A percentile compares a stretch with the other conserved stretches of the same genome.
Conservation (phyloP, 2,113 vertebrate species). For the Mandrillus leucophaeus region DNA sequence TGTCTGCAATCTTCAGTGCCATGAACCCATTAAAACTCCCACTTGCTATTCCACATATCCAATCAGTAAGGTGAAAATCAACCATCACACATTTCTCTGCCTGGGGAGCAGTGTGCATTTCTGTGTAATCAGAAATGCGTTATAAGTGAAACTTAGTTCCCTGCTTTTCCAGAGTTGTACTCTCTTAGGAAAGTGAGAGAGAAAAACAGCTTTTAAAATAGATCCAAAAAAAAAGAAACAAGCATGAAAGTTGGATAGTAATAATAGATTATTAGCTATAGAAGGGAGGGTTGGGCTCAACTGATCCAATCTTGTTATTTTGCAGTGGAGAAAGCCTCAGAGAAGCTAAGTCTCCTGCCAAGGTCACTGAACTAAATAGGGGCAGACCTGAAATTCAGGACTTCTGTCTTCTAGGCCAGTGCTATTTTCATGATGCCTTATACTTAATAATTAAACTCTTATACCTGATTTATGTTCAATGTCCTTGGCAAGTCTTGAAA, state of each 20-base stretch:
- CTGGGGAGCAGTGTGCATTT: neutral
- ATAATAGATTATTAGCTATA: slow-evolving; percentile 29
- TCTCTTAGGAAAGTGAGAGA: slow-evolving; percentile 23
- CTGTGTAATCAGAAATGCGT: neutral
- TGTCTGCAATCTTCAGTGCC: neutral
- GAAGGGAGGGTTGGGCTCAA: neutral
- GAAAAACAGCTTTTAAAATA: slow-evolving; percentile 38
- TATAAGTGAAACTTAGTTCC: neutral
- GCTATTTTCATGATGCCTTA: neutral
- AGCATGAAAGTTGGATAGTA: neutral
- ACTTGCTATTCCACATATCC: slow-evolving; percentile 28
- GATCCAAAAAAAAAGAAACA: slow-evolving; percentile 24
- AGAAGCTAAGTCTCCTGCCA: neutral
- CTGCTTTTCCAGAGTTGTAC: slow-evolving; percentile 28
- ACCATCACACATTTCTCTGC: neutral
- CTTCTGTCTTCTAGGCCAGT: neutral
- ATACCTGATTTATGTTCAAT: neutral
- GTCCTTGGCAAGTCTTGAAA: neutral
- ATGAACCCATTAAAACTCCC: slow-evolving; percentile 5
- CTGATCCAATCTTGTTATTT: neutral
- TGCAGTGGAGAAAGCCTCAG: neutral
- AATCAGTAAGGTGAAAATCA: slow-evolving; percentile 29
- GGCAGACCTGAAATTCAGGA: neutral
- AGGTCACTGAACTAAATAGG: neutral
- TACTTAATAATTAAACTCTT: neutral